phyloP scores from a whole-genome alignment of 2,113 vertebrate species.

The Ascaphus truei region DNA sequence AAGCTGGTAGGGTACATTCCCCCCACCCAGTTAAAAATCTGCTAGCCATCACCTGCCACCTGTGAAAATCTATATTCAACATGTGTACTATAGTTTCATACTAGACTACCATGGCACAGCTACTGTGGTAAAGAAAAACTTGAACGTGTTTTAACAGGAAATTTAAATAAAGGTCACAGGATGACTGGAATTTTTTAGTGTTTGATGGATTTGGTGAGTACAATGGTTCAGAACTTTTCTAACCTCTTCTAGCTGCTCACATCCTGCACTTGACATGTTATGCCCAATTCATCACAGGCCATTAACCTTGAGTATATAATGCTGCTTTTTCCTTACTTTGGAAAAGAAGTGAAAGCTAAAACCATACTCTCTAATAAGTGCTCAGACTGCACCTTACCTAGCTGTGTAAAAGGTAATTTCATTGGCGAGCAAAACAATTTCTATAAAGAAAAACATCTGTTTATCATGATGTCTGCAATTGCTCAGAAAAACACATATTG shows the following conservation, averaged over 20 bases:
- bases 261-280: conserved; percentile 26
- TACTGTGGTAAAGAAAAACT: background rate
- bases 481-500: too few species aligned
- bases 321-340: background rate
- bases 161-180: background rate
- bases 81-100: background rate
- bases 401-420: too few species aligned
- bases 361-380: too few species aligned
- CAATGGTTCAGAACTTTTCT: background rate
- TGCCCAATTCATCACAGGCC: background rate
- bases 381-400: too few species aligned
- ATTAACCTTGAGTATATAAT: background rate
- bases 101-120: background rate
- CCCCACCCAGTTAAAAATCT: too few species aligned
- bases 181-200: background rate
- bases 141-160: background rate
- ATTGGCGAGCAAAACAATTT: too few species aligned
- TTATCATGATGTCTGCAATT: too few species aligned
- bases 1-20: too few species aligned
- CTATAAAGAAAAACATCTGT: too few species aligned
- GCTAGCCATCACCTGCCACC: too few species aligned
- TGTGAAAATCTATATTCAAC: too few species aligned
- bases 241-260: background rate
- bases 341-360: background rate
- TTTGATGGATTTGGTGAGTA: conserved; percentile 7